Base-by-base conservation (phyloP, 2,113 vertebrate species). In the Prionailurus bengalensis region DNA sequence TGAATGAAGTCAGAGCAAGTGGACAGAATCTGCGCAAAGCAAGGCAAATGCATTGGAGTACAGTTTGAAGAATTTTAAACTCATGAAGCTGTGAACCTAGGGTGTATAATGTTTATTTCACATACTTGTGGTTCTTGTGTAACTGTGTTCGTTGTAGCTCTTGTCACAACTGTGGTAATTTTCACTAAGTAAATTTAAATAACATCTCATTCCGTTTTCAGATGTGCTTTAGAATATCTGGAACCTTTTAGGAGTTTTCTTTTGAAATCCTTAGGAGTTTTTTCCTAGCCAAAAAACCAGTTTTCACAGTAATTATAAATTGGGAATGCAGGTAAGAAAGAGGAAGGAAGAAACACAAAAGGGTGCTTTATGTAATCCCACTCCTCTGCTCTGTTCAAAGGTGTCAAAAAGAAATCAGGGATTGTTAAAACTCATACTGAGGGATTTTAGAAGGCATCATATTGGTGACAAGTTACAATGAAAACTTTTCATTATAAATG, bases 301-400 rank as follows among this genome's bases (percentile, higher is more conserved):
- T 98, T 98, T 98, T 97, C 92, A 33, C 89, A 98, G 91, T 97
- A 98, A 97, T 98, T 98, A 97, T 97, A 91, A 91, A 88, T 66
- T 79, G 97, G 90, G 95, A 98, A 97, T 97, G 66, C 88, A 97
- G 82, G 95, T 98, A 89, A 97, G 36, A 96, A 89, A 97, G 36
- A 96, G 16, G 55, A 95, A 87, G 74, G 70, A 73, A 96, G 93
- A 94, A 98, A 95, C 66, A 96, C 61, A 95, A 96, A 98, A 96
- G 85, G 42, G 66, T 96, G 61, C 88, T 98, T 98, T 97, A 93
- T 95, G 66, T 97, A 96, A 94, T 97, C 89, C 94, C 65, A 97
- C 65, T 61, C 78, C 61, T 97, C 82, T 96, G 63, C 73, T 97
- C 90, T 91, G 58, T 93, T 97, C 79, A 97, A 92, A 92, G 95